Conservation (phyloP, 2,888 invertebrate species). For the Phengaris arion region DNA sequence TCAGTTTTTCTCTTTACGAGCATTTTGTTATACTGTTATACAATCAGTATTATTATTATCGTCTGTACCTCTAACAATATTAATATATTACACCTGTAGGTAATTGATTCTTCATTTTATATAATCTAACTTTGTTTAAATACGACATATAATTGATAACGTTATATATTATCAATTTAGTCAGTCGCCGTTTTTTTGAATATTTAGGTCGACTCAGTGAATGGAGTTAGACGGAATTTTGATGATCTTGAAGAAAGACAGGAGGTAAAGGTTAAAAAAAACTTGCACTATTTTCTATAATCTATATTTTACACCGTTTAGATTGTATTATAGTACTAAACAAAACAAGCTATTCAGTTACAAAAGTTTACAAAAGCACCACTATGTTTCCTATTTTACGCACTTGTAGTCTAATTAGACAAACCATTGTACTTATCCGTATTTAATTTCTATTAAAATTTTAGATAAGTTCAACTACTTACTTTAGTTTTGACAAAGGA, state of each 20-base stretch:
- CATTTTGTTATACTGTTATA: neutral
- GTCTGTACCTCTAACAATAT: neutral
- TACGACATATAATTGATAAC: neutral
- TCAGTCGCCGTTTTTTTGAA: neutral
- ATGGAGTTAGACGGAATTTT: neutral
- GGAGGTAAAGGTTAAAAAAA: neutral
- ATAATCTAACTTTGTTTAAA: neutral
- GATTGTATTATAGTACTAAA: neutral
- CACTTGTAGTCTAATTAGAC: neutral
- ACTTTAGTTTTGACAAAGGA: neutral
- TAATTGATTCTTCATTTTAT: too few species aligned
- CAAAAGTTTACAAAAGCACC: neutral
- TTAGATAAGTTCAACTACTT: neutral
- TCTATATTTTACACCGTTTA: slow-evolving; percentile 3
- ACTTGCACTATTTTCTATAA: slow-evolving; percentile 16
- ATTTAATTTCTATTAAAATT: neutral
- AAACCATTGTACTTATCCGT: neutral
- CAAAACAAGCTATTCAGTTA: neutral
- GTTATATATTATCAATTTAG: neutral
- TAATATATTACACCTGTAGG: neutral
- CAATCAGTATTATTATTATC: neutral
- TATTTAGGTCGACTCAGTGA: slow-evolving; percentile 4
- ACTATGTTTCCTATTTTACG: neutral
- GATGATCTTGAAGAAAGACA: neutral
- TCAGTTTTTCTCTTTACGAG: neutral